Percentiles rank a stretch among this genome's conserved stretches.
These are phyloP conservation scores for Hofmannophila pseudospretella DNA, from an alignment of 2,888 invertebrate species.

Conservation along the genomic window DNA sequence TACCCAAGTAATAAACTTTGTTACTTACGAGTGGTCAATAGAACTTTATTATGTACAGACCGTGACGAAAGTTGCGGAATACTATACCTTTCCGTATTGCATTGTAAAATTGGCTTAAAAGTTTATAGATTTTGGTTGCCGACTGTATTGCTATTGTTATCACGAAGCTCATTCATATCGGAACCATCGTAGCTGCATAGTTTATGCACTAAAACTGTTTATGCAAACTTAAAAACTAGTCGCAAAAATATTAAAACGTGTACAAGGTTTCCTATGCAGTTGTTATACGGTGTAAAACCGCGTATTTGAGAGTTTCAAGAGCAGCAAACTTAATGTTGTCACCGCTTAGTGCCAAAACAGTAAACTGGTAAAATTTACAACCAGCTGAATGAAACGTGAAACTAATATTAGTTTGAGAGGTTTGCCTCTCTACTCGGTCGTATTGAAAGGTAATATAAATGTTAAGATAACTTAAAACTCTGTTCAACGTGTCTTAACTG, in stretches of 20 bases:
- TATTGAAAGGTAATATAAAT: too few species aligned
- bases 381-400: slow-evolving; percentile 44
- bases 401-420: slow-evolving; percentile 54
- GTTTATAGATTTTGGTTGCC: too few species aligned
- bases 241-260: background rate
- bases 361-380: slow-evolving; percentile 54
- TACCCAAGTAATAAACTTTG: too few species aligned
- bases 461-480: too few species aligned
- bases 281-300: slow-evolving; percentile 27
- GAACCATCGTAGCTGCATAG: slow-evolving; percentile 16
- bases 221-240: background rate
- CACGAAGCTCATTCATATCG: slow-evolving; percentile 17
- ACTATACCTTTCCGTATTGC: too few species aligned
- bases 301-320: slow-evolving; percentile 11
- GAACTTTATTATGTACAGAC: too few species aligned
- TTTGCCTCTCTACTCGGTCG: slow-evolving; percentile 22
- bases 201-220: slow-evolving; percentile 12
- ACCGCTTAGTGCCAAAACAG: slow-evolving; percentile 45
- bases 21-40: too few species aligned
- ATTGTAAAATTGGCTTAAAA: too few species aligned
- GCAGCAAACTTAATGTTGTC: slow-evolving; percentile 47
- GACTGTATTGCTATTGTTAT: slow-evolving; percentile 12
- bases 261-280: background rate
- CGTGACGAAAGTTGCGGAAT: too few species aligned
- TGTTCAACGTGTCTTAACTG: too few species aligned